Conservation (phyloP, 2,797 vertebrate genomes). For the Menidia menidia region DNA sequence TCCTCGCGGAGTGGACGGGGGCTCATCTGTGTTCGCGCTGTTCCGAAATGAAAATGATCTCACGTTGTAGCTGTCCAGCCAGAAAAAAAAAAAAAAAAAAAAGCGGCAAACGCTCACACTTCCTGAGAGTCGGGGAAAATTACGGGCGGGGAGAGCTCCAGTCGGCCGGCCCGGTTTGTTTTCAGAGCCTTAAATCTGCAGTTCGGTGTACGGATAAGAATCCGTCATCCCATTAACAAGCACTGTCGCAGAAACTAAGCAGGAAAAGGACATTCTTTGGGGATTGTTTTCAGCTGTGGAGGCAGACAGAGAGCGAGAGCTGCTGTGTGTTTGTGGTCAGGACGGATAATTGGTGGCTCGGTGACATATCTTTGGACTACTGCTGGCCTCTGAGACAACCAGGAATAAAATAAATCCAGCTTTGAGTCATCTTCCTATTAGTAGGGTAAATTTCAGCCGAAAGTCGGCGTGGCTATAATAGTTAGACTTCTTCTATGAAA, state of each 20-base stretch:
- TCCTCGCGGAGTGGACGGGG: constrained; percentile 11
- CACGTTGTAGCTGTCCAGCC: constrained; percentile 39
- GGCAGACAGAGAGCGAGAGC: no score
- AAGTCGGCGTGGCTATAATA: background rate
- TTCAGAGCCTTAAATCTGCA: background rate
- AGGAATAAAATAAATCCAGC: background rate
- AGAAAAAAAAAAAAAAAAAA: constrained; percentile 26
- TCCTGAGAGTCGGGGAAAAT: constrained; percentile 24
- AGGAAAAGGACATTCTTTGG: background rate
- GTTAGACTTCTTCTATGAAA: background rate
- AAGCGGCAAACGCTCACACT: constrained; percentile 44
- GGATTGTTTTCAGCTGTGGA: background rate
- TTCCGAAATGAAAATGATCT: constrained; percentile 55
- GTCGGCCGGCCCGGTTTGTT: background rate
- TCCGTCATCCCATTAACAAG: background rate
- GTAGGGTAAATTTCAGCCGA: background rate
- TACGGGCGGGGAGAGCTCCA: background rate
- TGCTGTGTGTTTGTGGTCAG: no score
- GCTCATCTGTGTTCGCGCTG: constrained; percentile 42
- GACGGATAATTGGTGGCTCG: background rate
- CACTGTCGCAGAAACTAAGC: accelerated
- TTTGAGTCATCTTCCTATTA: background rate
- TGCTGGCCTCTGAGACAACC: background rate
- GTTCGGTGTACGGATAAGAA: background rate
- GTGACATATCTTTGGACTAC: background rate